Percentiles rank a stretch among this genome's conserved stretches.
phyloP scores from a whole-genome alignment of 2,888 invertebrate species.

The Lasioglossum pauxillum region DNA sequence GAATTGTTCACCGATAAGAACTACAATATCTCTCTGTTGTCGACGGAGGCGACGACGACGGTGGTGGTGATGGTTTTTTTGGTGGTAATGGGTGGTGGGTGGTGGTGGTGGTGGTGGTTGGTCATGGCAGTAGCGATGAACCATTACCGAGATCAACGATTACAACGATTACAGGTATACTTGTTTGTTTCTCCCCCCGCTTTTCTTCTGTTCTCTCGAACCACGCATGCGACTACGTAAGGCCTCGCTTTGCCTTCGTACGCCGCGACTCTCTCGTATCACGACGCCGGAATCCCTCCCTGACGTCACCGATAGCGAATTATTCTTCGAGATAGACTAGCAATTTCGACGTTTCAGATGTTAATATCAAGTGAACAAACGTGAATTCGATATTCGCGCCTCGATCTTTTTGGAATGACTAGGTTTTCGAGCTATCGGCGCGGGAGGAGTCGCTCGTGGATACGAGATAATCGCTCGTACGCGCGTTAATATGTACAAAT shows the following conservation, averaged over 20 bases:
- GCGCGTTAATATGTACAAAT: constrained; percentile 63
- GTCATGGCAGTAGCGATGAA: constrained; percentile 62
- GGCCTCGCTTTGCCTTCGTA: constrained; percentile 66
- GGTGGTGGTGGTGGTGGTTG: constrained; percentile 37
- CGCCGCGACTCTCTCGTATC: constrained; percentile 61
- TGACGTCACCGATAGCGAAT: not conserved
- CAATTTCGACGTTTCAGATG: not conserved
- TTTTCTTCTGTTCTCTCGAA: constrained; percentile 41
- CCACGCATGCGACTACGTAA: constrained; percentile 70
- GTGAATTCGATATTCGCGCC: too few species aligned
- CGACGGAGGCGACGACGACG: constrained; percentile 51
- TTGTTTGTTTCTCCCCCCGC: constrained; percentile 29
- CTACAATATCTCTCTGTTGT: constrained; percentile 26
- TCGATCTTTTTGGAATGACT: not conserved
- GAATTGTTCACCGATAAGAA: constrained; percentile 22
- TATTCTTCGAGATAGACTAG: too few species aligned
- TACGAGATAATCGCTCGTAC: constrained; percentile 66
- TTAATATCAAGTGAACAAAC: not conserved
- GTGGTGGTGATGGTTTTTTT: not conserved
- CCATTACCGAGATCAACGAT: constrained; percentile 66
- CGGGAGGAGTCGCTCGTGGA: constrained; percentile 23
- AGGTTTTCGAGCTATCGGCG: not conserved
- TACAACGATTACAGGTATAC: constrained; percentile 38
- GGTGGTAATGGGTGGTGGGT: not conserved
- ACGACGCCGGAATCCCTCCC: not conserved